A percentile compares a stretch with the other conserved stretches of the same genome.
phyloP scores from a whole-genome alignment of 1,140 invertebrate species.

The Drosophila sp. region DNA sequence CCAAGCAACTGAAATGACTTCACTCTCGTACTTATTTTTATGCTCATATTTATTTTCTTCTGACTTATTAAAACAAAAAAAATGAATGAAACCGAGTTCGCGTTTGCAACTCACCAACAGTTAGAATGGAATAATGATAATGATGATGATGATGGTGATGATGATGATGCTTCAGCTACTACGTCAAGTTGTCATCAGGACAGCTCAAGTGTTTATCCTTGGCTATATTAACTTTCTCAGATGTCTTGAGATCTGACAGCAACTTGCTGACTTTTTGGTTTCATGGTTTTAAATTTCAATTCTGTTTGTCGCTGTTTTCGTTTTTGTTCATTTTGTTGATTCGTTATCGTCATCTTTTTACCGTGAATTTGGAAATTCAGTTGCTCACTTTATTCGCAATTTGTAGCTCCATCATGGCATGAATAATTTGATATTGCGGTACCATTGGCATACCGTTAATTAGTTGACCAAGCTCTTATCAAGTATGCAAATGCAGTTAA shows the following conservation, averaged over 20 bases:
- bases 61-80: slow-evolving; percentile 35
- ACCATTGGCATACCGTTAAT: slow-evolving; percentile 20
- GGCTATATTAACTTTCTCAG: slow-evolving; percentile 75
- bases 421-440: slow-evolving; percentile 20
- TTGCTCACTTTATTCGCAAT: slow-evolving; percentile 8
- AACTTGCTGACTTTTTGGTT: slow-evolving; percentile 43
- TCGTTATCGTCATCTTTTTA: slow-evolving; percentile 6
- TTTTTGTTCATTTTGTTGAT: slow-evolving; percentile 26
- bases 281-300: slow-evolving; percentile 51
- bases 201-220: slow-evolving; percentile 66
- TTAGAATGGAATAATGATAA: slow-evolving; percentile 1
- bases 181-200: slow-evolving; percentile 65
- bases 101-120: slow-evolving; percentile 22
- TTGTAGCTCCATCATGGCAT: slow-evolving; percentile 15
- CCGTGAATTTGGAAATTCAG: slow-evolving; percentile 1
- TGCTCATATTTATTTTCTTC: slow-evolving; percentile 26
- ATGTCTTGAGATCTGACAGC: slow-evolving; percentile 34
- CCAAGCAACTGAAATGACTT: slow-evolving; percentile 26
- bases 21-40: slow-evolving; percentile 45
- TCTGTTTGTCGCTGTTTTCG: no score
- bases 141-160: slow-evolving; percentile 21
- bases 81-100: slow-evolving; percentile 45
- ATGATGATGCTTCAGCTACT: slow-evolving; percentile 19
- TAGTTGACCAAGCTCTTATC: slow-evolving; percentile 38
- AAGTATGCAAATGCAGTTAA: slow-evolving; percentile 44